A percentile compares a stretch with the other conserved stretches of the same genome.
Conservation (phyloP, 2,797 vertebrate genomes). For the Vespertilio murinus region DNA sequence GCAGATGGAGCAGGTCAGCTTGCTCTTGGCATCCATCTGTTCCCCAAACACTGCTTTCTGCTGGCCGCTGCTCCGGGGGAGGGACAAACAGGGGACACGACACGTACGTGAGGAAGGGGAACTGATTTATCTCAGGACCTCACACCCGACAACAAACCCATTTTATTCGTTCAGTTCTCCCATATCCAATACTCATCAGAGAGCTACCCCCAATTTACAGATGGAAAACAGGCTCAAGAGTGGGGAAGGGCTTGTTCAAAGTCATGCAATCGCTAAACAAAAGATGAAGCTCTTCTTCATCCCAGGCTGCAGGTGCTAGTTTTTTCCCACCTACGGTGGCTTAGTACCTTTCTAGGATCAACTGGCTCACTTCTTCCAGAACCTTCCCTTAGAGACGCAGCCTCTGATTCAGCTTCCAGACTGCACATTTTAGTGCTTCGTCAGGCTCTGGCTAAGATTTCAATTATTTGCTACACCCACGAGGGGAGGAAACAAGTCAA, state of each 20-base stretch:
- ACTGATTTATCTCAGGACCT: not conserved
- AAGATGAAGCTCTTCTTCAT: not conserved
- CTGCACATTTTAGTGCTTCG: not conserved
- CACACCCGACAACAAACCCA: not conserved
- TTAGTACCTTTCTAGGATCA: not conserved
- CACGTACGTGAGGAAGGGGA: not conserved
- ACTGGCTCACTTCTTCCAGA: not conserved
- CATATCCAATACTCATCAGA: not conserved
- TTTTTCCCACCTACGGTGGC: not conserved
- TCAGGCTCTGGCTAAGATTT: not conserved
- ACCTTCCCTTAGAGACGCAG: not conserved
- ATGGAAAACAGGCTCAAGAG: constrained; percentile 8
- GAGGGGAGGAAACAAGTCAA: not conserved
- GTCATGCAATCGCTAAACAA: not conserved
- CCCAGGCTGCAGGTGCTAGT: not conserved
- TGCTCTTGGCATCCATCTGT: constrained; percentile 85
- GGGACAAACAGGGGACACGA: constrained; percentile 60
- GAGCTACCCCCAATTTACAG: not conserved
- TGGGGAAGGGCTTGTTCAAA: not conserved
- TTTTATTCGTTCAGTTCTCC: not conserved
- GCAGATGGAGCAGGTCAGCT: constrained; percentile 91
- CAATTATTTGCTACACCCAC: not conserved
- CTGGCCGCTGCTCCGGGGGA: constrained; percentile 75
- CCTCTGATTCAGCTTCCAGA: not conserved
- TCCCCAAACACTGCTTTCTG: constrained; percentile 84